These are phyloP conservation scores for Theocolax elegans DNA, from an alignment of 1,140 invertebrate species.

Conservation along the genomic window DNA sequence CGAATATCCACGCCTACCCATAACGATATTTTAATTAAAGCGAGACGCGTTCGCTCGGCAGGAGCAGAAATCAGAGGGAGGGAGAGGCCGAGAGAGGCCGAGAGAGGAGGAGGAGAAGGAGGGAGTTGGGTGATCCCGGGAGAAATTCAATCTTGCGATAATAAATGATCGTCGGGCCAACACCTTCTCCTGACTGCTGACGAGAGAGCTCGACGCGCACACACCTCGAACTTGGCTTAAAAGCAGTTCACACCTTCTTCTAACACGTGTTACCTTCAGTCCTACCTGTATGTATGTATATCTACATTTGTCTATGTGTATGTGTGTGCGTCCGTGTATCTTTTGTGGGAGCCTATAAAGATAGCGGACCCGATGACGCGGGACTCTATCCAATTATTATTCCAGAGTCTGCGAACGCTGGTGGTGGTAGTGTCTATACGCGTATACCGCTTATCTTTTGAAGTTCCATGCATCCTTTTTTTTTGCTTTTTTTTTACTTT, in stretches of 20 bases:
- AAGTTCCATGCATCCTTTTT: constrained; percentile 14
- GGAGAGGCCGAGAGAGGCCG: background rate
- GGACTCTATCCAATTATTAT: constrained; percentile 37
- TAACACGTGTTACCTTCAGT: constrained; percentile 8
- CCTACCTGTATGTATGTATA: no score
- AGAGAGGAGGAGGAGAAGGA: constrained; percentile 5
- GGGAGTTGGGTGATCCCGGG: constrained; percentile 49
- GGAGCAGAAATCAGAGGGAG: constrained; percentile 44
- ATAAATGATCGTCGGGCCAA: constrained; percentile 68
- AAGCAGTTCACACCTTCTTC: constrained; percentile 64
- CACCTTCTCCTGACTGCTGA: constrained; percentile 60
- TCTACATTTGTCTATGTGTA: no score
- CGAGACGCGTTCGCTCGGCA: constrained; percentile 25
- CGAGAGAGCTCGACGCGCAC: background rate
- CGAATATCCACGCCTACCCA: constrained; percentile 65
- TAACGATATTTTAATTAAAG: constrained; percentile 70
- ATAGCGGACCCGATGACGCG: background rate
- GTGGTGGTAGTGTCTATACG: background rate
- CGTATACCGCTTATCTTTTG: constrained; percentile 26
- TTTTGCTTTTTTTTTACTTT: constrained; percentile 19
- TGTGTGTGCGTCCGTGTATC: background rate
- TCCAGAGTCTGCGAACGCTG: background rate
- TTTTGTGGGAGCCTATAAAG: constrained; percentile 4
- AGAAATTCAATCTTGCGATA: constrained; percentile 70
- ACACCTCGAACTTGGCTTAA: constrained; percentile 55